Percentiles rank a stretch among this genome's conserved stretches.
Evolutionary conservation across 2,113 vertebrate species (phyloP).

Genomic region (Takifugu flavidus): DNA sequence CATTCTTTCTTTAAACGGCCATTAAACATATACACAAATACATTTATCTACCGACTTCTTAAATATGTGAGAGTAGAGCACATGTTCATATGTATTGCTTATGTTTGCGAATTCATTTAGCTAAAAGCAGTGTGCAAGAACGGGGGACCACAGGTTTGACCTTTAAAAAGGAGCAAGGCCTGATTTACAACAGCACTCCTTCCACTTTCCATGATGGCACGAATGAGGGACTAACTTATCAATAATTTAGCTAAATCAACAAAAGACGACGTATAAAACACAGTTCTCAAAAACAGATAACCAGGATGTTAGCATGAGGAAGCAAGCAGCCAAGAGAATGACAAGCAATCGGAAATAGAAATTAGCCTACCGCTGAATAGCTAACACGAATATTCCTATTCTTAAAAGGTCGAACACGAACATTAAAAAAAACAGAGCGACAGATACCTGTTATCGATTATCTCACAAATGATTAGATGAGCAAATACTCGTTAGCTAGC

Average conservation of each 20-base stretch:
- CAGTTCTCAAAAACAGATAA: conserved; percentile 45
- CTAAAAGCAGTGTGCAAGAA: not conserved
- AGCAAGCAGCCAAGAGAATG: conserved; percentile 30
- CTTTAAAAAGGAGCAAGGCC: not conserved
- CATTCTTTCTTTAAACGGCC: not conserved
- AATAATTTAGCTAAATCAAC: not conserved
- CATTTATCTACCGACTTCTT: not conserved
- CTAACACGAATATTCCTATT: conserved; percentile 14
- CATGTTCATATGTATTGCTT: too few species aligned
- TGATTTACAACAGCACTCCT: not conserved
- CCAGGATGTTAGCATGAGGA: conserved; percentile 39
- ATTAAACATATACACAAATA: too few species aligned
- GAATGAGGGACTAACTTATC: not conserved
- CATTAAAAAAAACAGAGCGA: conserved; percentile 5
- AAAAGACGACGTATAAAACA: conserved; percentile 11
- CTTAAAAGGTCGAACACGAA: conserved; percentile 1
- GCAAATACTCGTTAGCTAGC: conserved; percentile 12
- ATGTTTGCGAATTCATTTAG: conserved; percentile 11
- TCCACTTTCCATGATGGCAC: not conserved
- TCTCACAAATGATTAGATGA: not conserved
- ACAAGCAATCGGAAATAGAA: conserved; percentile 37
- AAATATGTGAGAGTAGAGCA: not conserved
- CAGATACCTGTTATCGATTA: not conserved
- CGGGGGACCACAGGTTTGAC: not conserved
- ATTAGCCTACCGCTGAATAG: conserved; percentile 23